phyloP scores from a whole-genome alignment of 2,797 vertebrate species.

The Melanogrammus aeglefinus region DNA sequence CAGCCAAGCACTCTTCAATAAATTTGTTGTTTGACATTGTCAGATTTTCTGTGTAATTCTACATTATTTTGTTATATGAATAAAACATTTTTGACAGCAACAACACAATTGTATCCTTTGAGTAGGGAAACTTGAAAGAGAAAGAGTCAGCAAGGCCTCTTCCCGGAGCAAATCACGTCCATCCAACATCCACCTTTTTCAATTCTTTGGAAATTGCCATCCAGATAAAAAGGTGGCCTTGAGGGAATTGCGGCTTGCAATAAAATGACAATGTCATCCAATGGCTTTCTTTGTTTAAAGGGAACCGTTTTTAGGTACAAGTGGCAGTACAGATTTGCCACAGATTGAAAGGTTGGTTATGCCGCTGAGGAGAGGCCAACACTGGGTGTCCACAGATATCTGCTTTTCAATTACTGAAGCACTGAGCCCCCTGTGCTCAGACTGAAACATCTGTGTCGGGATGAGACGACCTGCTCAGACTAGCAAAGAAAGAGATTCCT shows the following conservation, averaged over 20 bases:
- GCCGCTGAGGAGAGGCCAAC: slow-evolving; percentile 16
- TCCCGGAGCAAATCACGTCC: not conserved
- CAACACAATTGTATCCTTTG: not conserved
- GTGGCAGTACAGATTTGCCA: slow-evolving; percentile 7
- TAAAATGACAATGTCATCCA: not conserved
- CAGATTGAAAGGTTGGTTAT: slow-evolving; percentile 20
- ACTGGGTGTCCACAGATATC: not conserved
- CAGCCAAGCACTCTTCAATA: not conserved
- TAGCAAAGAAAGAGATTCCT: not conserved
- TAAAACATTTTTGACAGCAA: not conserved
- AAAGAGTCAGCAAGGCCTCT: not conserved
- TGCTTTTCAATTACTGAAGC: slow-evolving; percentile 20
- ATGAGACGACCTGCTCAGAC: not conserved
- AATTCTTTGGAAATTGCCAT: not conserved
- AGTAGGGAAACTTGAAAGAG: not conserved
- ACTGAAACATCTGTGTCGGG: slow-evolving; percentile 8
- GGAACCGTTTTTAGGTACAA: not conserved
- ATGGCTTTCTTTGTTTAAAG: not conserved
- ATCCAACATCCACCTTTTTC: not conserved
- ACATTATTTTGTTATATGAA: not conserved
- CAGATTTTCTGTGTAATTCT: not conserved
- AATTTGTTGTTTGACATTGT: not conserved
- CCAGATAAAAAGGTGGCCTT: not conserved
- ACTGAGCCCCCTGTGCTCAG: not conserved
- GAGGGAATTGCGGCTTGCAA: not conserved